Base-by-base conservation (phyloP, 1,140 invertebrate species). In the Leptinotarsa lineolata region DNA sequence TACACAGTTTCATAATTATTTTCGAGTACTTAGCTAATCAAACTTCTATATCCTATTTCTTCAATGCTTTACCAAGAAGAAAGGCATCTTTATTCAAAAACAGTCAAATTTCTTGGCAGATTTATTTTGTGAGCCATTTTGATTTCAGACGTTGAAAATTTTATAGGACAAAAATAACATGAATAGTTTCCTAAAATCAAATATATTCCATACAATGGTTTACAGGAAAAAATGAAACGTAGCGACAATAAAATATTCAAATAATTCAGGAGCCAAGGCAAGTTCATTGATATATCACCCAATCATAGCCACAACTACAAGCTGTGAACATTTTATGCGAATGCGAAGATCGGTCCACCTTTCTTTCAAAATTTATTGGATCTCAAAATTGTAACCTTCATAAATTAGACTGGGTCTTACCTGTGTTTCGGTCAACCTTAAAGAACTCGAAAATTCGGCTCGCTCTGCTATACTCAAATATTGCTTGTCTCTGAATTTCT, bases 381-480 rank as follows among this genome's bases (percentile, higher is more conserved):
- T 63, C 21, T 63, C 61, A 21, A 21, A 54, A 63, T 18, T 20
- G 61, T 63, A 63, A 24, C 61, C 61, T 63, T 63, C 61, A 63
- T 63, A 63, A 63, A 63, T 63, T 63, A n/a, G 4, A 21, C 6
- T 21, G 21, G 24, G 20, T 20, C 73, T 87, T 85, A 93, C 92
- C 89, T 95, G 95, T 8, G 97, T 99, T 86, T 99, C 97, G 6
- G 97, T 98, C 1, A 99, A 89, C 78, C 96, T 92, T 30, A 99
- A 86, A 0, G 95, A 96, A 2, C 92, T 93, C 2, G 95, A 97
- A 85, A 99, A 99, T 84, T 99, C 97, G 0, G 97, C 97, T 68
- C 97, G 86, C 84, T 99, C 97, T 1, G 97, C 95, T 77, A 99
- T 97, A 79, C 95, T 95, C 68, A 99, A 87, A 86, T 99, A 99